Base-by-base conservation (phyloP, 2,797 vertebrate genomes). In the Pachyuromys duprasi region DNA sequence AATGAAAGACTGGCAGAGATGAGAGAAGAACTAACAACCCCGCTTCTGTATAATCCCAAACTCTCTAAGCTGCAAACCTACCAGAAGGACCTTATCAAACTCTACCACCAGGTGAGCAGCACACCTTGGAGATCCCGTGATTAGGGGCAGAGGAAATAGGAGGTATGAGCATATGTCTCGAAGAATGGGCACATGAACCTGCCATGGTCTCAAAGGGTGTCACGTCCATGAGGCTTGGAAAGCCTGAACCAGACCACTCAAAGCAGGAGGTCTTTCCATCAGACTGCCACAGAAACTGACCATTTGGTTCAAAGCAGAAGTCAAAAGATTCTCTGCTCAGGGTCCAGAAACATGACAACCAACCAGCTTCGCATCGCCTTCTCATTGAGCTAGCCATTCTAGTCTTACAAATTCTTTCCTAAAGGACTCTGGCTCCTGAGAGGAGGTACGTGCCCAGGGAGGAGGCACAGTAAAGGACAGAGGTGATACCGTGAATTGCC, bases 331-430 rank as follows among this genome's bases (percentile, higher is more conserved):
- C 98, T 99, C 0, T 99, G 99, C 18, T 98, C 99, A 0, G 99
- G 99, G 99, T 99, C 99, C 22, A 98, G 99, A 63, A 98, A 99
- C 97, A 49, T 99, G 90, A 97, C 99, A 98, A 99, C 99, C 0
- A 99, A 99, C 97, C 99, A 99, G 65, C 98, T 99, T 90, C 99
- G 97, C 3, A 96, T 99, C 55, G 99, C 99, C 97, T 99, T 99
- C 97, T 72, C 99, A 86, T 98, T 99, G 98, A 99, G 97, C 14
- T 99, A 76, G 99, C 97, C 94, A 99, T 99, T 97, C 98, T 99
- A 75, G 99, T 99, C 99, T 98, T 98, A 99, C 94, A 99, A 99
- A 97, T 99, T 99, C 98, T 99, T 99, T 95, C 57, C 24, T 63
- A 49, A 49, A 49, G 15, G 14, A 53, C 31, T 0, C 82, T 53